Evolutionary conservation across 1,140 invertebrate genomes (phyloP), one percentile per base, ranked within the genome.

Genomic region (Orius laevigatus): DNA sequence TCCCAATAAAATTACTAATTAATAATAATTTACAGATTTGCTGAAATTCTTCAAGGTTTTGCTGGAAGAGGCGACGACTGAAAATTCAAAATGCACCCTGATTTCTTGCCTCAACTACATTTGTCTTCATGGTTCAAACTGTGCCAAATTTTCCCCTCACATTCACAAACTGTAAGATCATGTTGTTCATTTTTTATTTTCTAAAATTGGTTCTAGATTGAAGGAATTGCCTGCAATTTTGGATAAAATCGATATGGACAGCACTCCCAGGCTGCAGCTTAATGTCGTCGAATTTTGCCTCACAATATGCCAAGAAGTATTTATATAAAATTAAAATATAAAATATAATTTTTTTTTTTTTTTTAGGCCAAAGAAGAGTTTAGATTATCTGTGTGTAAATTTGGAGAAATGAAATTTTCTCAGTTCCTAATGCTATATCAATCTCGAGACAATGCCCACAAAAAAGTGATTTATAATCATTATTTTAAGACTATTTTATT

Each of bases 31-130:
- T 45, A 3, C 19, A 45, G 43, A 45, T 32, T 31, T 45, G 9
- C n/a, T 45, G 25, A 45, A 16, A 2, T 25, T 31, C 6, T 31
- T n/a, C 12, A n/a, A 11, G 20, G 43, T 45, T 5, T 12, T 45
- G 10, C 32, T 45, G 5, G 19, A 31, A 15, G 43, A 45, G 18
- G 25, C 43, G 3, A 3, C 20, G 12, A 10, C 32, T 31, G 43
- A 31, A 32, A 45, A 25, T n/a, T n/a, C 25, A 10, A 45, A 25
- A 33, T n/a, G 8, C 6, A 32, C 25, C 12, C n/a, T 45, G 25
- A n/a, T 45, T 11, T 45, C 43, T 3, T 45, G 43, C 25, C 20
- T 45, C 43, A 45, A 45, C 32, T 12, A 31, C 19, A 45, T 45
- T 12, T 45, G 43, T 45, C n/a, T 45, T 32, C 43, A 45, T 20